A percentile compares a stretch with the other conserved stretches of the same genome.
Evolutionary conservation across 2,888 invertebrate species (phyloP).

Genomic region (Parnassius mnemosyne): DNA sequence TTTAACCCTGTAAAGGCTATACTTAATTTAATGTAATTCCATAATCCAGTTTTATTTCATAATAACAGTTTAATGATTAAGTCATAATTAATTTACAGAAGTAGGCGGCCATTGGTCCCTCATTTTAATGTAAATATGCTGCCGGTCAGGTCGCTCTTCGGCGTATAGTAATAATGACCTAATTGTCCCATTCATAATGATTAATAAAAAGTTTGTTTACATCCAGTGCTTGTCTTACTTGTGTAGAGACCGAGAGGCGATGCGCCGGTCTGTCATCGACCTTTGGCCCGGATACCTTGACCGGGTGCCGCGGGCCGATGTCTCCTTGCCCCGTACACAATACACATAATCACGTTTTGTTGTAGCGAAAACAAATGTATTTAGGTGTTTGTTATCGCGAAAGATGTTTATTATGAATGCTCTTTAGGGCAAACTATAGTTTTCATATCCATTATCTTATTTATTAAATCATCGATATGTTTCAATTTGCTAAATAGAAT

Average conservation of each 20-base stretch:
- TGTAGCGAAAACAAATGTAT: constrained; percentile 46
- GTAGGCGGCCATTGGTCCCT: neutral
- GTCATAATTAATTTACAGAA: no score
- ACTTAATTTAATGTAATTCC: no score
- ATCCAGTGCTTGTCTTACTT: neutral
- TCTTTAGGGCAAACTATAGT: neutral
- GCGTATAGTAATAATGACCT: neutral
- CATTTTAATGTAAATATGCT: constrained; percentile 3
- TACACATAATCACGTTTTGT: constrained; percentile 63
- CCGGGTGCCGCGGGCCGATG: constrained; percentile 67
- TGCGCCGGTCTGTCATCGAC: constrained; percentile 70
- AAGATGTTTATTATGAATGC: constrained; percentile 9
- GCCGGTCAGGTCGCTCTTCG: neutral
- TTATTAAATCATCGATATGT: neutral
- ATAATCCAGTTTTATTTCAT: no score
- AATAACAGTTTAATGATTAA: no score
- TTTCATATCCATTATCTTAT: neutral
- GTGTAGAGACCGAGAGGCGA: constrained; percentile 39
- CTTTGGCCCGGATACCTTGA: constrained; percentile 80
- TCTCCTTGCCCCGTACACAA: constrained; percentile 60
- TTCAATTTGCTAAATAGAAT: neutral
- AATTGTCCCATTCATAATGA: constrained; percentile 6
- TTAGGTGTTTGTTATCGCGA: constrained; percentile 27
- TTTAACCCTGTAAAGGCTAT: no score
- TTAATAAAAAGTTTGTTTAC: constrained; percentile 24